phyloP scores from a whole-genome alignment of 2,888 invertebrate species.

The Cheilosia impressa region DNA sequence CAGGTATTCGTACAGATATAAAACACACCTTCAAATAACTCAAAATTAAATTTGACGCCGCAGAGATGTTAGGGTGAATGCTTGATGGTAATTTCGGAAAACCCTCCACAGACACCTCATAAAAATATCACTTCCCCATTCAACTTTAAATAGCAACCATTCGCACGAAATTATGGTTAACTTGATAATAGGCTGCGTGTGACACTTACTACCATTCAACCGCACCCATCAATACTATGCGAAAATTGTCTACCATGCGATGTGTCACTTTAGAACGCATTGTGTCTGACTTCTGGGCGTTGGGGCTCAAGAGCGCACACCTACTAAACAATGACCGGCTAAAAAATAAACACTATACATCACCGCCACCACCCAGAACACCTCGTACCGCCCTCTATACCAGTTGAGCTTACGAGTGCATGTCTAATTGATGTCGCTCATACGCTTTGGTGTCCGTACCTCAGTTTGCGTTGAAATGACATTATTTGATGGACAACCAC shows the following conservation, averaged over 20 bases:
- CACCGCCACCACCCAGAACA: neutral
- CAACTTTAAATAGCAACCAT: neutral
- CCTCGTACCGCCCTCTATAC: neutral
- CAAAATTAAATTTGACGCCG: too few relatives aligned
- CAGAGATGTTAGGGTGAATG: too few relatives aligned
- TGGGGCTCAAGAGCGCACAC: conserved; percentile 10
- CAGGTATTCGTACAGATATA: too few relatives aligned
- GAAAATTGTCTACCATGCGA: conserved; percentile 22
- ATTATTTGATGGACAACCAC: conserved; percentile 39
- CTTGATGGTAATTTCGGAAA: neutral
- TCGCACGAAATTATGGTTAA: conserved; percentile 5
- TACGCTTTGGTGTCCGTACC: conserved; percentile 36
- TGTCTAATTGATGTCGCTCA: conserved; percentile 53
- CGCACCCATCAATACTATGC: conserved; percentile 49
- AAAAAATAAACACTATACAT: conserved; percentile 22
- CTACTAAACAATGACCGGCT: neutral
- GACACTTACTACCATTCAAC: conserved; percentile 41
- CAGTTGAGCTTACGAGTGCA: neutral
- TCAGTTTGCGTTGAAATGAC: conserved; percentile 26
- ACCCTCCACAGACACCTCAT: conserved; percentile 4
- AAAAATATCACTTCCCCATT: conserved; percentile 9
- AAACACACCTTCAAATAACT: too few relatives aligned
- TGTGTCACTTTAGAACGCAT: conserved; percentile 11
- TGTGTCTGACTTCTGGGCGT: conserved; percentile 19
- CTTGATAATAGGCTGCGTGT: conserved; percentile 38